Evolutionary conservation across 2,113 vertebrate species (phyloP).

Genomic region (Macaca mulatta): DNA sequence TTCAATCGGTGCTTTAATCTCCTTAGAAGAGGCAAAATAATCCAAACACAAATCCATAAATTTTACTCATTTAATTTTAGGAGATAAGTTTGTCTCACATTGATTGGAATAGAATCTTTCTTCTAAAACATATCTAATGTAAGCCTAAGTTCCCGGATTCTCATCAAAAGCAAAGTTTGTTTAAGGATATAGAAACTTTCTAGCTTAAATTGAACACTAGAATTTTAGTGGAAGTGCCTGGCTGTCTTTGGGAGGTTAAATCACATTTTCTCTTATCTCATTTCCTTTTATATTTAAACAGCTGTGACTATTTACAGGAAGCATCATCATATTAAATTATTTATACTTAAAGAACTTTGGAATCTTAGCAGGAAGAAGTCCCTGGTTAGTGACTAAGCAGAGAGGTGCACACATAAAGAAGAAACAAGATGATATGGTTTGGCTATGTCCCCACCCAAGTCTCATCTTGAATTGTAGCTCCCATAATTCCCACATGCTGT

Average conservation of each 20-base stretch:
- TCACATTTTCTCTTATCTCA: not conserved
- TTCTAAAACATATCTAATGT: not conserved
- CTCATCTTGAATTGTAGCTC: no score
- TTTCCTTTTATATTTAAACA: constrained; percentile 32
- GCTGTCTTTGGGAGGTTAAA: constrained; percentile 18
- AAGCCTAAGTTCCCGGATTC: constrained; percentile 46
- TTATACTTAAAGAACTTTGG: constrained; percentile 7
- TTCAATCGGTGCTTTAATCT: not conserved
- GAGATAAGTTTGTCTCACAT: constrained; percentile 14
- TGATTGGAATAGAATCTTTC: constrained; percentile 23
- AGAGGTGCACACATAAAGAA: not conserved
- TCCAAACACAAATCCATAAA: not conserved
- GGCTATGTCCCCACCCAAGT: no score
- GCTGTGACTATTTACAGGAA: not conserved
- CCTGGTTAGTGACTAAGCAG: not conserved
- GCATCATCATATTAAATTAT: constrained; percentile 10
- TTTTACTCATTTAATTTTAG: constrained; percentile 28
- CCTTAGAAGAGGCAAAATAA: not conserved
- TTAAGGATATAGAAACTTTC: constrained; percentile 54
- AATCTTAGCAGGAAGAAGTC: not conserved
- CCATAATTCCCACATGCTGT: no score
- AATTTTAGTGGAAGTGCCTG: not conserved
- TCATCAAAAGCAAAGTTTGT: constrained; percentile 56
- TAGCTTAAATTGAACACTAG: constrained; percentile 26
- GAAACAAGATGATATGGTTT: not conserved